Conservation (phyloP, 2,113 vertebrate species). For the Galemys pyrenaicus region DNA sequence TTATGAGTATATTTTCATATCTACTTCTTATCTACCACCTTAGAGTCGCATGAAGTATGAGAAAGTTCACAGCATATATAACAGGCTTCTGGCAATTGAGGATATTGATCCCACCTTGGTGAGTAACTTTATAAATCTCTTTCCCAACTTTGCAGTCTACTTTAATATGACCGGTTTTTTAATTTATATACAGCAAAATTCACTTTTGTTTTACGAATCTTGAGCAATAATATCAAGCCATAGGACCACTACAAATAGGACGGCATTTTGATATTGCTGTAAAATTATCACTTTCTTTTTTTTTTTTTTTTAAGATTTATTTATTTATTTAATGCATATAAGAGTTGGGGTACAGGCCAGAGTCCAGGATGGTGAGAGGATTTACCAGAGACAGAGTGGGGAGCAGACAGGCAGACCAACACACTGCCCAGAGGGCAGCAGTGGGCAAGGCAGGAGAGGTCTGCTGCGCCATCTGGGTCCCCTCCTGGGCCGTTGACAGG, state of each 20-base stretch:
- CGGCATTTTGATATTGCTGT: neutral
- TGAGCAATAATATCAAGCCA: slow-evolving; percentile 21
- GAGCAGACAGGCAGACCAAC: no score
- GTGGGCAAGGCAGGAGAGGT: no score
- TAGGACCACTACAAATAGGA: slow-evolving; percentile 18
- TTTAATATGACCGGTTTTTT: neutral
- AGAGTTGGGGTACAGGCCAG: no score
- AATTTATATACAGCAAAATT: neutral
- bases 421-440: no score
- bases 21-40: slow-evolving; percentile 31
- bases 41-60: slow-evolving; percentile 99
- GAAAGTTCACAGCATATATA: slow-evolving; percentile 99
- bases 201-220: slow-evolving; percentile 17
- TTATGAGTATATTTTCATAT: slow-evolving; percentile 14
- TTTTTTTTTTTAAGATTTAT: no score
- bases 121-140: slow-evolving; percentile 71
- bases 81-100: slow-evolving; percentile 95
- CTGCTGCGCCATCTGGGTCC: no score
- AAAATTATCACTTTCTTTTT: no score
- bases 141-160: neutral
- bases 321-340: no score
- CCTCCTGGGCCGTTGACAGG: no score
- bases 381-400: no score
- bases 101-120: slow-evolving; percentile 99
- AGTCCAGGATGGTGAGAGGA: no score